phyloP scores from a whole-genome alignment of 2,113 vertebrate species.

The Lepisosteus osseus region DNA sequence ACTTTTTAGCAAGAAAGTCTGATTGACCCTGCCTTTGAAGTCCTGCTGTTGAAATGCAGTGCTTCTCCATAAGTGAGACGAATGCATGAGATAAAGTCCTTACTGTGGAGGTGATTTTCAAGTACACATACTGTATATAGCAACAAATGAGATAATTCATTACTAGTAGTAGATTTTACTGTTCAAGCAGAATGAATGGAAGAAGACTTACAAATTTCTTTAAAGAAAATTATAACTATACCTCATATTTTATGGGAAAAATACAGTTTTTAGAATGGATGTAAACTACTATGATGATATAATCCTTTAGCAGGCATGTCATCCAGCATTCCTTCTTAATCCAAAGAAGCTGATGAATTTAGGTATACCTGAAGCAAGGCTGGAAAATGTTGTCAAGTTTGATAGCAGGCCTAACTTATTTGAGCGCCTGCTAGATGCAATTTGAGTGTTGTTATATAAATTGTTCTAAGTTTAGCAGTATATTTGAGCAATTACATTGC shows the following conservation, averaged over 20 bases:
- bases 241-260: neutral
- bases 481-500: neutral
- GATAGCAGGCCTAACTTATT: neutral
- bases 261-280: neutral
- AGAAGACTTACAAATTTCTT: too few relatives aligned
- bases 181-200: too few relatives aligned
- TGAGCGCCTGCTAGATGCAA: neutral
- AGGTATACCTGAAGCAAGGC: neutral
- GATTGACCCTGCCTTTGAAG: too few relatives aligned
- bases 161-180: too few relatives aligned
- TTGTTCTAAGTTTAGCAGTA: neutral
- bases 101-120: too few relatives aligned
- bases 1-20: too few relatives aligned
- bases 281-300: neutral
- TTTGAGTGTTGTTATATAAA: slow-evolving; percentile 1
- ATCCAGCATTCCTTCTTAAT: slow-evolving; percentile 1
- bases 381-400: neutral
- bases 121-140: too few relatives aligned
- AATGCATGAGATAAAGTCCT: too few relatives aligned
- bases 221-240: neutral
- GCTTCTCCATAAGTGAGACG: too few relatives aligned
- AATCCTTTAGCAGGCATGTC: neutral
- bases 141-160: too few relatives aligned
- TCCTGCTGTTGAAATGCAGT: too few relatives aligned
- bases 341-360: neutral